These are phyloP conservation scores for Oscheius sp. DNA, from an alignment of 2,888 invertebrate species.

Conservation along the genomic window DNA sequence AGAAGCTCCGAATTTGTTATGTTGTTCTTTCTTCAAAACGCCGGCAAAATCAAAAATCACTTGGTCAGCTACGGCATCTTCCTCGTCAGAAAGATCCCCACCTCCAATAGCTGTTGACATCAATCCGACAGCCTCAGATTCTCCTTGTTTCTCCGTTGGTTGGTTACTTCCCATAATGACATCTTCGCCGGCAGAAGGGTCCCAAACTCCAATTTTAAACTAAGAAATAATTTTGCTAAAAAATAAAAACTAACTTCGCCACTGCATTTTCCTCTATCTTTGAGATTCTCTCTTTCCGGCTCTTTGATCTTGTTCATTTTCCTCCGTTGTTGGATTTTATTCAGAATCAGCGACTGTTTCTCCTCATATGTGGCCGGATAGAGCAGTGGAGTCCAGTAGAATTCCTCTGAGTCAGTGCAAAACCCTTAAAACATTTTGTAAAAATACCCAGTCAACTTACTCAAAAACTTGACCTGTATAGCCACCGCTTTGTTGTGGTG, in stretches of 20 bases:
- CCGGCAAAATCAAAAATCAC: no score
- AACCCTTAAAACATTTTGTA: no score
- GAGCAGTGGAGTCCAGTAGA: conserved; percentile 88
- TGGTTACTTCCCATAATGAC: neutral
- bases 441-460: no score
- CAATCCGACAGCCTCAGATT: conserved; percentile 23
- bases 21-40: no score
- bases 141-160: neutral
- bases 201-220: conserved; percentile 69
- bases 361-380: conserved; percentile 80
- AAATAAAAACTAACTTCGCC: no score
- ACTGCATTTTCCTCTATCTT: no score
- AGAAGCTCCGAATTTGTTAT: no score
- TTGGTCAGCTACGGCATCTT: conserved; percentile 47
- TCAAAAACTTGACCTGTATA: no score
- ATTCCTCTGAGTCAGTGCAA: no score
- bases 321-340: conserved; percentile 46
- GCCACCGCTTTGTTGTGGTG: no score
- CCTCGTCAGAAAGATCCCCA: conserved; percentile 62
- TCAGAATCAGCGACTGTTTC: conserved; percentile 47
- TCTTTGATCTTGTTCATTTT: conserved; percentile 36
- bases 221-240: no score
- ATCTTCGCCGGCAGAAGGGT: conserved; percentile 53
- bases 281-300: conserved; percentile 6
- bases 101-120: conserved; percentile 21